These are phyloP conservation scores for Trematocara caparti DNA, from an alignment of 2,797 vertebrate genomes.

Conservation along the genomic window DNA sequence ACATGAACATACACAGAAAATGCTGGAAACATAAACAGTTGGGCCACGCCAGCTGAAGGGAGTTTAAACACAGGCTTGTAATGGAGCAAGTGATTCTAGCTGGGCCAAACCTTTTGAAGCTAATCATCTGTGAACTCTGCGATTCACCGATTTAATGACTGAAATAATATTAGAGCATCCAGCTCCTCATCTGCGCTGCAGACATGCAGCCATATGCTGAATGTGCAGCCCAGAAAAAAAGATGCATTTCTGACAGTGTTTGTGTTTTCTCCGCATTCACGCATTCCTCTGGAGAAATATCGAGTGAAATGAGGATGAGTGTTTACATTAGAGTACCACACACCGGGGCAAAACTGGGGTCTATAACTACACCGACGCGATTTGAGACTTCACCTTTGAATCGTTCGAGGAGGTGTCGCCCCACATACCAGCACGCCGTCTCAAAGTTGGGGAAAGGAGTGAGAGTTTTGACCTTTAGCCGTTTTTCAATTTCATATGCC, in stretches of 20 bases:
- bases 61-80: conserved; percentile 74
- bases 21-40: conserved; percentile 75
- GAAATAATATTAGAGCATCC: conserved; percentile 74
- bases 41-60: conserved; percentile 61
- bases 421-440: conserved; percentile 97
- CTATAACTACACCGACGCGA: not conserved
- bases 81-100: conserved; percentile 78
- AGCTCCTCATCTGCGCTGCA: conserved; percentile 77
- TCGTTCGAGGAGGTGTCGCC: conserved; percentile 88
- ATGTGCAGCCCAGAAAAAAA: not conserved
- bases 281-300: conserved; percentile 19
- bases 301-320: not conserved
- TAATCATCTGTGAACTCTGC: conserved; percentile 79
- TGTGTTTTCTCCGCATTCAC: conserved; percentile 23
- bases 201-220: conserved; percentile 34
- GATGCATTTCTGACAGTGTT: conserved; percentile 14
- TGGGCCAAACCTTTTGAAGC: conserved; percentile 75
- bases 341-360: not conserved
- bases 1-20: conserved; percentile 40
- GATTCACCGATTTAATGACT: conserved; percentile 76
- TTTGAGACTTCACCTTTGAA: conserved; percentile 86
- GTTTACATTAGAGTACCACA: not conserved
- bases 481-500: conserved; percentile 94
- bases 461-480: conserved; percentile 91
- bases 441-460: conserved; percentile 95